Percentiles rank a stretch among this genome's conserved stretches.
These are phyloP conservation scores for Cuniculus paca DNA, from an alignment of 2,797 vertebrate genomes.

Conservation along the genomic window DNA sequence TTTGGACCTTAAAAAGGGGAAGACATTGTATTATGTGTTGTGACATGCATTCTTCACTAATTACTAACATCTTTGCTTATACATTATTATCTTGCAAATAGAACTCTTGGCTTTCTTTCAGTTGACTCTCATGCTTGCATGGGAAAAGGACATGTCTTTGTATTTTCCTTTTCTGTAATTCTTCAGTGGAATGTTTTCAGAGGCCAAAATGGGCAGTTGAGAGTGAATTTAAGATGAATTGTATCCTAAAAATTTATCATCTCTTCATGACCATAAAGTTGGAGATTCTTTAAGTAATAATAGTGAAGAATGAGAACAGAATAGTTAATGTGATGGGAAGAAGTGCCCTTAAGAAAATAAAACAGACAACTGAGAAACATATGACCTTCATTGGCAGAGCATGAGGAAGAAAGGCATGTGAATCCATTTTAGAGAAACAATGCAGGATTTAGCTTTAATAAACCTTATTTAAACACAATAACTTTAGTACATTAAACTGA, in stretches of 20 bases:
- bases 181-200: slow-evolving; percentile 70
- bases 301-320: slow-evolving; percentile 71
- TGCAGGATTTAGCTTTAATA: slow-evolving; percentile 71
- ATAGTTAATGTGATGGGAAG: slow-evolving; percentile 76
- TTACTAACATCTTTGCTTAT: slow-evolving; percentile 87
- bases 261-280: slow-evolving; percentile 70
- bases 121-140: slow-evolving; percentile 81
- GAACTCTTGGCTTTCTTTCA: slow-evolving; percentile 84
- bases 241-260: slow-evolving; percentile 68
- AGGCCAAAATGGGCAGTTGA: slow-evolving; percentile 66
- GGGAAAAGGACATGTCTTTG: slow-evolving; percentile 58
- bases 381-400: slow-evolving; percentile 61
- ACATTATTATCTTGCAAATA: slow-evolving; percentile 83
- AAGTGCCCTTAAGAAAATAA: slow-evolving; percentile 64
- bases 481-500: slow-evolving; percentile 66
- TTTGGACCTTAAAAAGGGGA: slow-evolving; percentile 76
- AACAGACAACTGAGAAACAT: slow-evolving; percentile 69
- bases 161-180: slow-evolving; percentile 68
- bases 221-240: slow-evolving; percentile 83
- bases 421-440: slow-evolving; percentile 78
- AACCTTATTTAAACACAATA: slow-evolving; percentile 78
- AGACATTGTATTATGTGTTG: slow-evolving; percentile 79
- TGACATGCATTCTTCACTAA: slow-evolving; percentile 86
- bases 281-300: slow-evolving; percentile 71
- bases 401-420: slow-evolving; percentile 47